Conservation (phyloP, 2,888 invertebrate genomes). For the Cephus runcator region DNA sequence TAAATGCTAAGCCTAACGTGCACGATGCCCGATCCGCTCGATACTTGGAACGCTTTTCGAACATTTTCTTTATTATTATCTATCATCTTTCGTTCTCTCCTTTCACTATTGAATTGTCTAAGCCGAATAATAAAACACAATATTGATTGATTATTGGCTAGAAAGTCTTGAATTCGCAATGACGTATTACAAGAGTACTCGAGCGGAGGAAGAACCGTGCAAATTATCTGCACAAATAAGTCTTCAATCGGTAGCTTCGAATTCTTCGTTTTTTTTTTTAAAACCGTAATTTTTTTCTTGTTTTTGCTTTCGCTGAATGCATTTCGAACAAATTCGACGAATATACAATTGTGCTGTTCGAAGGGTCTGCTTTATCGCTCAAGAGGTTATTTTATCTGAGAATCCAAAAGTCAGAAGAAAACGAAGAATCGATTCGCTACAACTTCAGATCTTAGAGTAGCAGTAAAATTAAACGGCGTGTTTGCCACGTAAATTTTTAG, state of each 20-base stretch:
- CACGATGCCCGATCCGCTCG: slow-evolving; percentile 39
- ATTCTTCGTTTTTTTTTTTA: slow-evolving; percentile 22
- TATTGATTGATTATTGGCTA: not conserved
- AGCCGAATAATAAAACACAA: slow-evolving; percentile 10
- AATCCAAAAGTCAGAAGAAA: slow-evolving; percentile 3
- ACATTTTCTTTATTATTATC: not conserved
- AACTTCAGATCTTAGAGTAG: slow-evolving; percentile 32
- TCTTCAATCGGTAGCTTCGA: slow-evolving; percentile 29
- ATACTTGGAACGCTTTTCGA: not conserved
- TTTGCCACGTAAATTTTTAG: not conserved
- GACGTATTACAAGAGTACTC: not conserved
- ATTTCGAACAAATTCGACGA: slow-evolving; percentile 1
- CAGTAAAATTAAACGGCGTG: slow-evolving; percentile 25
- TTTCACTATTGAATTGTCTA: slow-evolving; percentile 4
- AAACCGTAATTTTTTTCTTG: not conserved
- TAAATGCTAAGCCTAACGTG: slow-evolving; percentile 46
- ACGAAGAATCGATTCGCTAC: slow-evolving; percentile 24
- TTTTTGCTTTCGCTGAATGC: slow-evolving; percentile 4
- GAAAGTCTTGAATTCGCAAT: not conserved
- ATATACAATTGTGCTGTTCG: slow-evolving; percentile 1
- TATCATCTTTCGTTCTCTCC: slow-evolving; percentile 4
- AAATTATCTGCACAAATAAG: slow-evolving; percentile 20
- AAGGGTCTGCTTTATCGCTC: not conserved
- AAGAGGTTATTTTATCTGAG: not conserved
- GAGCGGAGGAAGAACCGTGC: slow-evolving; percentile 28